Evolutionary conservation across 2,797 vertebrate species (phyloP).

Genomic region (Betta splendens): DNA sequence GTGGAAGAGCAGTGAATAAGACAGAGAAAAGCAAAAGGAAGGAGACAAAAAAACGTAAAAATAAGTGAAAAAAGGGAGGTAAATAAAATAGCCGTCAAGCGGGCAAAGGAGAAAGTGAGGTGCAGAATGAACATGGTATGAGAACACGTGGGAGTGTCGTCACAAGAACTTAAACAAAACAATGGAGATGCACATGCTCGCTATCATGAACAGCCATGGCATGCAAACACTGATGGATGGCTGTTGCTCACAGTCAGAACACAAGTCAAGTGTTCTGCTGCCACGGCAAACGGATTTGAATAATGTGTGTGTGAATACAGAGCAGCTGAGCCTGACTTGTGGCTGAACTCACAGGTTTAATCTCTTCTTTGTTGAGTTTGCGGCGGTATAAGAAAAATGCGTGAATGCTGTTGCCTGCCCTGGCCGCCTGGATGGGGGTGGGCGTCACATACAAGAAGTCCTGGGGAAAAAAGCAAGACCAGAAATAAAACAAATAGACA

Average conservation of each 20-base stretch:
- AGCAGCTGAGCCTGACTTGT: neutral
- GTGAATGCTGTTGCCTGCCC: conserved; percentile 83
- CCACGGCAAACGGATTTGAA: conserved; percentile 36
- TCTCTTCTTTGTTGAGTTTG: conserved; percentile 83
- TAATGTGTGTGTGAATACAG: neutral
- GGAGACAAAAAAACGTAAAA: neutral
- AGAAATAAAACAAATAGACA: neutral
- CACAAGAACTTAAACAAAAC: conserved; percentile 18
- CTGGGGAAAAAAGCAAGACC: conserved; percentile 65
- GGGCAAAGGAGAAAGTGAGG: conserved; percentile 21
- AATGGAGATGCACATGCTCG: conserved; percentile 22
- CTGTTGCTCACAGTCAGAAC: conserved; percentile 12
- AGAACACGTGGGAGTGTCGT: conserved; percentile 55
- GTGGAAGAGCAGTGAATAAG: conserved; percentile 24
- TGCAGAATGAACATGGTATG: conserved; percentile 39
- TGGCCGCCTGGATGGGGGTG: conserved; percentile 86
- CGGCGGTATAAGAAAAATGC: conserved; percentile 81
- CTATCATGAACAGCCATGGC: conserved; percentile 11
- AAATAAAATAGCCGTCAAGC: conserved; percentile 17
- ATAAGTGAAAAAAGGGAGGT: neutral
- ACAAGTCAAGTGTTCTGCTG: conserved; percentile 24
- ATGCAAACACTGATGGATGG: conserved; percentile 26
- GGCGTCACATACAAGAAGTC: conserved; percentile 90
- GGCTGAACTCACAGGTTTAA: conserved; percentile 81
- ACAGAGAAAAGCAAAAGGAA: conserved; percentile 19